Evolutionary conservation across 1,140 invertebrate genomes (phyloP), one percentile per base, ranked within the genome.

Genomic region (Pachyrhynchus sulphureomaculatus): DNA sequence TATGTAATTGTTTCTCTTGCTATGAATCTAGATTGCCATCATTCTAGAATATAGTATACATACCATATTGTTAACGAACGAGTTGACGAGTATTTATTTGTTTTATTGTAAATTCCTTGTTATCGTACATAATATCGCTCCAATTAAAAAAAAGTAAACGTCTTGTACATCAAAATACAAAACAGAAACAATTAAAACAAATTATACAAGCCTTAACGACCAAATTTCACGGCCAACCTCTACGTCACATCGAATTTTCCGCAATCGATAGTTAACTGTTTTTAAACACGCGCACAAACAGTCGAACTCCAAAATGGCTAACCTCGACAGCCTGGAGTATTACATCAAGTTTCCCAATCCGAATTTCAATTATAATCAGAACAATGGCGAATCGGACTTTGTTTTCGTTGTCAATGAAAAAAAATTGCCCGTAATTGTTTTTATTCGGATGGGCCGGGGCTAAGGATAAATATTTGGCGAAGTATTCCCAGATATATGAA

Each of bases 381-480:
- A 47, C 34, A 76, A 72, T 13, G 70, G 62, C 9, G 78, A 80
- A 18, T 72, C 70, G 32, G 81, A 84, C 56, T 84, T 81, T 67
- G 81, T 82, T 10, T 82, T 84, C 59, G 75, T 84, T 6, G 81
- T 80, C 48, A 77, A 83, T 54, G 83, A 85, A 34, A 79, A 81
- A 15, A n/a, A 84, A 84, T 68, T 76, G 84, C 42, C 86, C 89
- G 9, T 82, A 90, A 1, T 81, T 91, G 12, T 77, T 91, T 64
- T 70, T 91, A 1, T 78, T 92, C 47, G 89, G 89, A 29, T 92
- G 89, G 89, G 86, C 88, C 26, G 89, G 89, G 24, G 89, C 88
- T 73, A 80, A 87, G 68, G 88, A 91, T 71, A 83, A 84, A 68
- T 86, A 91, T 75, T 72, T 91, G 23, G 81, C 86, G 57, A 91